Conservation (phyloP, 2,113 vertebrate species). For the Toxotes chatareus region DNA sequence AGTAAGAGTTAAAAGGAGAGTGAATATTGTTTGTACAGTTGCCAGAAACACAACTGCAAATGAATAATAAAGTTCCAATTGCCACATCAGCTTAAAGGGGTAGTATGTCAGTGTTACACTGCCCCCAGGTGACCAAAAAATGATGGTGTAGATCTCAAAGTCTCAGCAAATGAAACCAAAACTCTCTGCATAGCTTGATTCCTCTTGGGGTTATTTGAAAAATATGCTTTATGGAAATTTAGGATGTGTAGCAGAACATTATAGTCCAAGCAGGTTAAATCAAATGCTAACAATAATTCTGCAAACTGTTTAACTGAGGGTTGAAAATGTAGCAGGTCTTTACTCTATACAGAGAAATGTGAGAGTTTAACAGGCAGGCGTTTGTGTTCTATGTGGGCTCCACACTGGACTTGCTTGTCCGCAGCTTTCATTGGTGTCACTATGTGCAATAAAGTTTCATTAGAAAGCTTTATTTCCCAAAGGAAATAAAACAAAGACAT, state of each 20-base stretch:
- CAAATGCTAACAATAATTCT: conserved; percentile 23
- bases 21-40: background rate
- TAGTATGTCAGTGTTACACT: background rate
- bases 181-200: background rate
- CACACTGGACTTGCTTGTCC: conserved; percentile 37
- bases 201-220: too few relatives aligned
- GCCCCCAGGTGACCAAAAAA: background rate
- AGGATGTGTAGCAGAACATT: background rate
- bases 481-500: conserved; percentile 62
- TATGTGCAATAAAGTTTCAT: conserved; percentile 43
- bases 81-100: background rate
- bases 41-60: too few relatives aligned
- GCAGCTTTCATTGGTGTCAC: conserved; percentile 8
- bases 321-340: background rate
- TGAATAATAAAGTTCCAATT: background rate
- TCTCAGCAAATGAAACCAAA: background rate
- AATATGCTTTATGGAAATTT: too few relatives aligned
- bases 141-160: background rate
- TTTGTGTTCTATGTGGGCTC: conserved; percentile 58
- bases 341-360: conserved; percentile 19
- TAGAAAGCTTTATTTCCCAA: conserved; percentile 67
- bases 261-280: conserved; percentile 2
- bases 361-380: conserved; percentile 28
- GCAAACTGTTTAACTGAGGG: conserved; percentile 43
- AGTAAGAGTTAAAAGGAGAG: background rate